Percentiles rank a stretch among this genome's conserved stretches.
These are phyloP conservation scores for Trichogramma pretiosum DNA, from an alignment of 1,140 invertebrate genomes.

Conservation along the genomic window DNA sequence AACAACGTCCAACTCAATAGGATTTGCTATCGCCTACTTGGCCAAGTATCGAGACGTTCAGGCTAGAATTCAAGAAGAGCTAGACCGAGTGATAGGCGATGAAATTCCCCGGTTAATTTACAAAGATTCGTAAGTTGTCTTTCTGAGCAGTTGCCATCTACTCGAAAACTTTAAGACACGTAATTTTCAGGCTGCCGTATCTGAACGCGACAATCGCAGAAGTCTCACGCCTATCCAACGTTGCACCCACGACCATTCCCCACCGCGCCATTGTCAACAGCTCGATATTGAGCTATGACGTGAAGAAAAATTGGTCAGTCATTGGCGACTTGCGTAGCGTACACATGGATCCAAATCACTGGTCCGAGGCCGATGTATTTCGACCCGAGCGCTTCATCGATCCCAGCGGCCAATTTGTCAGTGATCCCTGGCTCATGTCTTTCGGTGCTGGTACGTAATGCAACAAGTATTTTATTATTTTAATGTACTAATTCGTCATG, in stretches of 20 bases:
- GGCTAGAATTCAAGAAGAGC: constrained; percentile 49
- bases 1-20: constrained; percentile 54
- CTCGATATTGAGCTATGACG: constrained; percentile 41
- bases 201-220: constrained; percentile 45
- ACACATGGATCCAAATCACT: constrained; percentile 42
- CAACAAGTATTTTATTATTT: not conserved
- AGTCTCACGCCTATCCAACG: constrained; percentile 40
- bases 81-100: constrained; percentile 47
- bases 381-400: constrained; percentile 52
- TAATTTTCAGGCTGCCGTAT: constrained; percentile 43
- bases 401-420: constrained; percentile 40
- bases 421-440: constrained; percentile 43
- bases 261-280: constrained; percentile 37
- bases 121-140: constrained; percentile 34
- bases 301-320: constrained; percentile 42
- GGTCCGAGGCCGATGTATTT: constrained; percentile 52
- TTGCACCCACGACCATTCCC: constrained; percentile 42
- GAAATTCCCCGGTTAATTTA: constrained; percentile 37
- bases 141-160: too few species aligned
- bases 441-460: constrained; percentile 46
- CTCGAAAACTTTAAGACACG: too few species aligned
- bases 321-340: constrained; percentile 37
- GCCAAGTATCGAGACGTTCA: constrained; percentile 51
- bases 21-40: constrained; percentile 50
- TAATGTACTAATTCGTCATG: not conserved